Conservation (phyloP, 2,797 vertebrate species). For the Kryptolebias ocellatus region DNA sequence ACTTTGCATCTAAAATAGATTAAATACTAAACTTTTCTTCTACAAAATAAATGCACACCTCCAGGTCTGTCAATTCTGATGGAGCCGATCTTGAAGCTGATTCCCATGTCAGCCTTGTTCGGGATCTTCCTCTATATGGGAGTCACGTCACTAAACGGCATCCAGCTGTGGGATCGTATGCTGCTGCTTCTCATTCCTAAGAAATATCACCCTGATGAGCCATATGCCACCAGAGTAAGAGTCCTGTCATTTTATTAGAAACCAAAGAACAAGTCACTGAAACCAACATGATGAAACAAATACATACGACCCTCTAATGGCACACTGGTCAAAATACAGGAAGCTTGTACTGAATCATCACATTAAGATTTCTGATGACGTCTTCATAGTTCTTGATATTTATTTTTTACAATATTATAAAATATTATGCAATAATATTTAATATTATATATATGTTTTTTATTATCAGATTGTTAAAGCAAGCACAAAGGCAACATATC, state of each 20-base stretch:
- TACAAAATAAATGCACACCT: conserved; percentile 26
- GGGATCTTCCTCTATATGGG: conserved; percentile 99
- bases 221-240: conserved; percentile 88
- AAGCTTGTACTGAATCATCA: too few relatives aligned
- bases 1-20: neutral
- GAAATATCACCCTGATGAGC: conserved; percentile 91
- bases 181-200: conserved; percentile 90
- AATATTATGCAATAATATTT: too few relatives aligned
- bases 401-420: neutral
- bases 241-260: neutral
- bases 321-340: too few relatives aligned
- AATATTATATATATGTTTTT: too few relatives aligned
- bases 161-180: conserved; percentile 94
- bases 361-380: neutral
- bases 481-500: too few relatives aligned
- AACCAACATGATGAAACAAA: neutral
- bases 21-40: neutral
- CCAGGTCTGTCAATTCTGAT: conserved; percentile 94
- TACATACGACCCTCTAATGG: too few relatives aligned
- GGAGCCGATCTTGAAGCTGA: conserved; percentile 91
- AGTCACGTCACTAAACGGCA: conserved; percentile 93
- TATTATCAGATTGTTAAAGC: too few relatives aligned
- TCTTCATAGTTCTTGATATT: neutral
- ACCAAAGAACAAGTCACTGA: neutral
- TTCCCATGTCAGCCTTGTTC: conserved; percentile 92